phyloP scores from a whole-genome alignment of 1,140 invertebrate genomes.

The Drosophila sproati region DNA sequence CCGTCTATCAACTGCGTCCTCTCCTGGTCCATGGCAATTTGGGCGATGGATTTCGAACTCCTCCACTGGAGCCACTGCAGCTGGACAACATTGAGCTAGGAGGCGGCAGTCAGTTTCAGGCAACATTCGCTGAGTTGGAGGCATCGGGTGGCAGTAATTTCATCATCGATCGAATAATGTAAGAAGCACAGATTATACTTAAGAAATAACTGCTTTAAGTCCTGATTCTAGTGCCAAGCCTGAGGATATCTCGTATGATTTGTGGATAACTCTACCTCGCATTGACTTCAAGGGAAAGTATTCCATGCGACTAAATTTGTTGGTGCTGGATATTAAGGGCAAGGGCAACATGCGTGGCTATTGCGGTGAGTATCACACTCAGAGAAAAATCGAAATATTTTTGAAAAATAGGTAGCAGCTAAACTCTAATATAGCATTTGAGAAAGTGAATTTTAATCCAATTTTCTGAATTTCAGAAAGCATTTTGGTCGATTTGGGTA shows the following conservation, averaged over 20 bases:
- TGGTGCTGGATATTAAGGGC: constrained; percentile 86
- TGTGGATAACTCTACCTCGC: constrained; percentile 84
- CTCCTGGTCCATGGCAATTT: constrained; percentile 85
- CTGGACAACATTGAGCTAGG: constrained; percentile 79
- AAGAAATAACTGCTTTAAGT: neutral
- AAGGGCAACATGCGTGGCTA: constrained; percentile 86
- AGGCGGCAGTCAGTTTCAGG: constrained; percentile 71
- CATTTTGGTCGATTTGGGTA: too few species aligned
- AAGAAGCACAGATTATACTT: neutral
- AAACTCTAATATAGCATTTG: too few species aligned
- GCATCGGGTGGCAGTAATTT: constrained; percentile 80
- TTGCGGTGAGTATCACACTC: constrained; percentile 85
- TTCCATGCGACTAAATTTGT: constrained; percentile 84
- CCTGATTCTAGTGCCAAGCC: constrained; percentile 65
- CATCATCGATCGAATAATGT: constrained; percentile 78
- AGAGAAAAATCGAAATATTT: too few species aligned
- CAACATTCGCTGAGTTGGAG: constrained; percentile 68
- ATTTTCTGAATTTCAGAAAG: too few species aligned
- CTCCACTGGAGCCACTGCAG: constrained; percentile 72
- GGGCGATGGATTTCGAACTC: constrained; percentile 75
- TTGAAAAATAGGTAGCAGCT: too few species aligned
- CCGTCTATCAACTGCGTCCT: constrained; percentile 85
- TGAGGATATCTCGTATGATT: constrained; percentile 76
- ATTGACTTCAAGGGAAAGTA: constrained; percentile 85
- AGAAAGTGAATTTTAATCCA: too few species aligned